A percentile compares a stretch with the other conserved stretches of the same genome.
Conservation (phyloP, 2,888 invertebrate species). For the Mythimna albipuncta region DNA sequence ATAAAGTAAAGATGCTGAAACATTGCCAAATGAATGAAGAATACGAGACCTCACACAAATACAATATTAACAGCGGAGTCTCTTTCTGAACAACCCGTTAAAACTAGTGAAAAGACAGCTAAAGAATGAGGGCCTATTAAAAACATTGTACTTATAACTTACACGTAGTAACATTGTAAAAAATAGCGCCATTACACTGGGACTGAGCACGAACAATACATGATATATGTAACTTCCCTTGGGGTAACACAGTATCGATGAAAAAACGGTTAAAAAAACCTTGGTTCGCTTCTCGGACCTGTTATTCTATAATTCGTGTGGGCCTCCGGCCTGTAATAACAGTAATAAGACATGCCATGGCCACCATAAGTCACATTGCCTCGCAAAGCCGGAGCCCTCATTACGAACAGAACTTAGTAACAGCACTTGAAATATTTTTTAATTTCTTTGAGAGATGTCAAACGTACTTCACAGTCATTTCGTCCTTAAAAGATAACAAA, state of each 20-base stretch:
- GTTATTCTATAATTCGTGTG: conserved; percentile 81
- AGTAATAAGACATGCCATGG: conserved; percentile 80
- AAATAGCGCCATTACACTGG: conserved; percentile 57
- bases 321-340: conserved; percentile 82
- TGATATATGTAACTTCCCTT: conserved; percentile 66
- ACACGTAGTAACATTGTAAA: conserved; percentile 55
- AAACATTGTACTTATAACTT: conserved; percentile 50
- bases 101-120: conserved; percentile 35
- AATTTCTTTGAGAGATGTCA: conserved; percentile 38
- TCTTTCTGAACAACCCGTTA: neutral
- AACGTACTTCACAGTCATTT: conserved; percentile 9
- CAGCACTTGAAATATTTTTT: conserved; percentile 63
- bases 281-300: conserved; percentile 61
- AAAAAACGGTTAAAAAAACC: conserved; percentile 63
- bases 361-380: conserved; percentile 82
- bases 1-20: neutral
- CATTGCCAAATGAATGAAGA: neutral
- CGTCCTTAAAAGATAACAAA: conserved; percentile 22
- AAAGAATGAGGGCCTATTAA: conserved; percentile 57
- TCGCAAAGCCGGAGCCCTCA: conserved; percentile 61
- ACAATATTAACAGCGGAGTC: neutral
- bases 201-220: conserved; percentile 57
- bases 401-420: conserved; percentile 69
- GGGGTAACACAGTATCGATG: conserved; percentile 67
- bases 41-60: conserved; percentile 1